Evolutionary conservation across 2,888 invertebrate genomes (phyloP), one percentile per base, ranked within the genome.

Genomic region (Matsumyia berberina): DNA sequence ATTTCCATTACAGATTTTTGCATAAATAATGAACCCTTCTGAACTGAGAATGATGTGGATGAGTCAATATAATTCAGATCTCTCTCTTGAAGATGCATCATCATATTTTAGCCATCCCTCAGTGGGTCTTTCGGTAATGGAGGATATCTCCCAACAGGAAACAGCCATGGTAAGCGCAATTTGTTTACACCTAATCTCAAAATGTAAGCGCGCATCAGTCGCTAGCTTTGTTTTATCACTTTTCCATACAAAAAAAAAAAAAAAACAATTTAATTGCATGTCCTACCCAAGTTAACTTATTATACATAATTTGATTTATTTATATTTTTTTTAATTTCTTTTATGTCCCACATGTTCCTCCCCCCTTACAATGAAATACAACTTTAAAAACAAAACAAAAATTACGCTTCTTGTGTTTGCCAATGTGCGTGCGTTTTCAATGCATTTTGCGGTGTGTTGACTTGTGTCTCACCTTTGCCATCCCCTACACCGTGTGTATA

Each of bases 11-110:
- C 35, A 79, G 79, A 42, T 29, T n/a, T 31, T 15, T 8, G 5
- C 9, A 5, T 57, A 55, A 46, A 67, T 4, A 77, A 79, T 83
- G 88, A 88, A 88, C 79, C 88, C 88, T 53, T 76, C 93, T 87
- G 94, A 94, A 89, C 91, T 94, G 90, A 93, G 94, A 88, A 93
- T 94, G 93, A 93, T 95, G 89, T 95, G 95, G 95, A 94, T 95
- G 95, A 94, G 94, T 82, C 92, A 91, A 86, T 92, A 91, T 81
- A 91, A 91, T 87, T 90, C 91, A 4, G 92, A 92, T 74, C 90
- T 92, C 57, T 89, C 91, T 35, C 85, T 91, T 35, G 92, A 92
- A 79, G 92, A 92, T 90, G 89, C 91, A 12, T 88, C 91, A 53
- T 89, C 90, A 73, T 89, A 90, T 46, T 93, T 93, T 74, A 91